Evolutionary conservation across 2,797 vertebrate genomes (phyloP).

Genomic region (Malacoctenus gilli): DNA sequence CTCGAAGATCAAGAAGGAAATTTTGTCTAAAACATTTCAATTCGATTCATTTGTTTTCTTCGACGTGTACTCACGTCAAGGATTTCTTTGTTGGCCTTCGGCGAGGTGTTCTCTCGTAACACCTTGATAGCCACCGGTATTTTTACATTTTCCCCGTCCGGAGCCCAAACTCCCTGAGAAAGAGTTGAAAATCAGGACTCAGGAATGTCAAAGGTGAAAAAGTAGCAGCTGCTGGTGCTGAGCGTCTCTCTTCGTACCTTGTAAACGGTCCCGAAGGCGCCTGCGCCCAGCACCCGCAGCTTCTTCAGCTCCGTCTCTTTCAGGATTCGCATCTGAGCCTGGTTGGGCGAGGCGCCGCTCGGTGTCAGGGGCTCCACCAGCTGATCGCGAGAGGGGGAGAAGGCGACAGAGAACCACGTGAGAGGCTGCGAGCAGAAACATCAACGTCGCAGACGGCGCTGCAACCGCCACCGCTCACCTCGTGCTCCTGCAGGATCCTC

Average conservation of each 20-base stretch:
- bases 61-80: slow-evolving; percentile 87
- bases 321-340: slow-evolving; percentile 97
- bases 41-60: too few relatives aligned
- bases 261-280: slow-evolving; percentile 95
- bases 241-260: slow-evolving; percentile 81
- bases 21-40: too few relatives aligned
- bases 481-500: slow-evolving; percentile 91
- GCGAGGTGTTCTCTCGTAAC: slow-evolving; percentile 94
- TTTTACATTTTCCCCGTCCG: slow-evolving; percentile 93
- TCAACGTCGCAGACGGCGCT: too few relatives aligned
- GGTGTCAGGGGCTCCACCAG: slow-evolving; percentile 95
- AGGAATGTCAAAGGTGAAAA: neutral
- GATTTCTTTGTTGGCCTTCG: slow-evolving; percentile 98
- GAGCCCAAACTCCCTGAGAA: slow-evolving; percentile 93
- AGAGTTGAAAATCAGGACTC: neutral
- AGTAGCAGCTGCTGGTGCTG: neutral
- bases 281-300: slow-evolving; percentile 91
- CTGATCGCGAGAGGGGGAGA: slow-evolving; percentile 63
- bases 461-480: slow-evolving; percentile 76
- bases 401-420: neutral
- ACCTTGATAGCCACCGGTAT: slow-evolving; percentile 98
- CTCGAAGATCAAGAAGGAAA: too few relatives aligned
- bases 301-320: slow-evolving; percentile 98
- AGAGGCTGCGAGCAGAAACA: too few relatives aligned
- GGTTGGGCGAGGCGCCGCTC: slow-evolving; percentile 94